Conservation (phyloP, 2,888 invertebrate genomes). For the Lucinisca nassula region DNA sequence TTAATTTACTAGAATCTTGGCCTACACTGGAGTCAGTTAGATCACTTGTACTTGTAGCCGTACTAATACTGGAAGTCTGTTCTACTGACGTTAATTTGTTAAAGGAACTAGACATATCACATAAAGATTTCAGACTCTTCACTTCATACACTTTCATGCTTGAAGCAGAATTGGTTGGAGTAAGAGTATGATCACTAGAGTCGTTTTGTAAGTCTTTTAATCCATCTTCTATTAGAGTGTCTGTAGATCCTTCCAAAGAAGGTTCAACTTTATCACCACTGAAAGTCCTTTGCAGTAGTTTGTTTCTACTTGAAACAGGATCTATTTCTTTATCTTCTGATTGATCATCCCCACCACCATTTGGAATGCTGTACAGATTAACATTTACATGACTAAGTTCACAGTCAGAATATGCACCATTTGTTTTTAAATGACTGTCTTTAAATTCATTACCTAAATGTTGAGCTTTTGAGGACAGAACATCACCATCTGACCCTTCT, state of each 20-base stretch:
- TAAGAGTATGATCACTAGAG: conserved; percentile 44
- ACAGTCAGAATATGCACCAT: conserved; percentile 11
- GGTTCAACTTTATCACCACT: conserved; percentile 77
- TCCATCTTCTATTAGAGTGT: conserved; percentile 88
- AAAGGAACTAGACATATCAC: conserved; percentile 56
- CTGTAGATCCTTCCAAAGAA: conserved; percentile 89
- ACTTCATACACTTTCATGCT: conserved; percentile 49
- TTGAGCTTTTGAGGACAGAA: not conserved
- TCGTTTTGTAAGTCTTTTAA: conserved; percentile 18
- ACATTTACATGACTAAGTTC: conserved; percentile 1
- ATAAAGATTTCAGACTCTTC: conserved; percentile 55
- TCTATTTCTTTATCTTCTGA: conserved; percentile 21
- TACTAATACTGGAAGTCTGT: conserved; percentile 81
- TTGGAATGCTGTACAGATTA: conserved; percentile 26
- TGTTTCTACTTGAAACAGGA: not conserved
- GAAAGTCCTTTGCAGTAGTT: conserved; percentile 44
- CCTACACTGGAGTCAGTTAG: conserved; percentile 83
- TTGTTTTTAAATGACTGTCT: not conserved
- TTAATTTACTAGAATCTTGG: not conserved
- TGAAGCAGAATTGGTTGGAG: conserved; percentile 21
- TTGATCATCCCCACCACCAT: conserved; percentile 17
- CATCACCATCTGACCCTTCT: not conserved
- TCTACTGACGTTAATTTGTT: conserved; percentile 65
- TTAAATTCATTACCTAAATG: not conserved
- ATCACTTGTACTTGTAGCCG: conserved; percentile 86